These are phyloP conservation scores for Paralichthys olivaceus DNA, from an alignment of 2,113 vertebrate species.

Conservation along the genomic window DNA sequence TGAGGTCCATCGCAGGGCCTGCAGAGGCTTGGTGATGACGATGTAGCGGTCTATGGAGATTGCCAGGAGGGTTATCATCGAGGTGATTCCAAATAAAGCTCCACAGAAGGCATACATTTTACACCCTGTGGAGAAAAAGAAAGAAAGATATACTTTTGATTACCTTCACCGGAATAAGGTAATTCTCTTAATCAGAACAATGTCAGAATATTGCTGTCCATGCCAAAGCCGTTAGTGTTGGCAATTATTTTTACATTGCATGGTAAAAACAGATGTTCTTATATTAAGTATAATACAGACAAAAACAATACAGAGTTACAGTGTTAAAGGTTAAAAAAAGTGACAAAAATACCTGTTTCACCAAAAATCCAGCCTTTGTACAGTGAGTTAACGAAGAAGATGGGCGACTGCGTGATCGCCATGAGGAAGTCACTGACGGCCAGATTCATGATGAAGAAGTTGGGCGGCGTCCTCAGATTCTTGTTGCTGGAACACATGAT, in stretches of 20 bases:
- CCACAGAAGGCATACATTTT: constrained; percentile 96
- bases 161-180: no score
- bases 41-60: constrained; percentile 94
- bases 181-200: no score
- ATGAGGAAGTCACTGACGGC: constrained; percentile 94
- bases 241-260: background rate
- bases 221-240: no score
- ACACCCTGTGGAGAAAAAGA: constrained; percentile 83
- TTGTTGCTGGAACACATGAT: constrained; percentile 84
- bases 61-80: constrained; percentile 93
- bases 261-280: no score
- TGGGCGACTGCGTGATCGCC: constrained; percentile 91
- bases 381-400: constrained; percentile 92
- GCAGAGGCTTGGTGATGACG: constrained; percentile 92
- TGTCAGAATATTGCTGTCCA: no score
- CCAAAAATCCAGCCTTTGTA: constrained; percentile 94
- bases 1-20: constrained; percentile 86
- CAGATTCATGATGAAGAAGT: constrained; percentile 91
- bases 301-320: background rate
- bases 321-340: background rate
- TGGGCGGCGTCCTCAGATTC: constrained; percentile 88
- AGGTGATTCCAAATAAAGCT: constrained; percentile 93
- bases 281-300: background rate
- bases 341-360: constrained; percentile 84
- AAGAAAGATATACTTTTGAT: background rate